Evolutionary conservation across 2,113 vertebrate species (phyloP), one percentile per base, ranked within the genome.

Genomic region (Calidris pugnax): DNA sequence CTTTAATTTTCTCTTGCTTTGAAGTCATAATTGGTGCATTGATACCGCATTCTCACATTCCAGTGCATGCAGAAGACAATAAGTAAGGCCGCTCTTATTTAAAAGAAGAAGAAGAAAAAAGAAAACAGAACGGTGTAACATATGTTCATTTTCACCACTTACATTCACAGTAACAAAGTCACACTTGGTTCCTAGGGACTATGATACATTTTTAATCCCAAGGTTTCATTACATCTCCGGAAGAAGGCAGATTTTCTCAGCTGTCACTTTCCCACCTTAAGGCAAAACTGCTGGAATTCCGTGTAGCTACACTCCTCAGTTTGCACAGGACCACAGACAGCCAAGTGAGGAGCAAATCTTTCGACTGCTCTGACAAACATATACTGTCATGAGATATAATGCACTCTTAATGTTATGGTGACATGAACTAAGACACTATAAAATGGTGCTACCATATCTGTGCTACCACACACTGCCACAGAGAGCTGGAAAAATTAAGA

Each of bases 1-100:
- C 41, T 98, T 97, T 98, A 90, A 98, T 98, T 98, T 97, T 87
- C 92, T 89, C 35, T 53, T 73, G 77, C 79, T 94, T 97, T 55
- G 35, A 87, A 97, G 92, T 89, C 82, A 82, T 69, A 94, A 87
- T 76, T 87, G 59, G 56, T 62, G 43, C 68, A 37, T 50, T 43
- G 91, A 94, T 18, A 17, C 20, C 37, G 83, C 60, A 77, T 79
- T 93, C 80, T 88, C 21, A 80, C 48, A 77, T 85, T 94, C 39
- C 62, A 69, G 57, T 39, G n/a, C 13, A 50, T 51, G 39, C 32
- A 92, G 39, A 43, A 51, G 53, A 85, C 83, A 85, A 43, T 24
- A 82, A 76, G 28, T 16, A 73, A 85, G 32, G 15, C 5, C 7
- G 7, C 8, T 89, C 26, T 32, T 24, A 64, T 88, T 88, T 92